Conservation (phyloP, 2,797 vertebrate species). For the Thunnus albacares region DNA sequence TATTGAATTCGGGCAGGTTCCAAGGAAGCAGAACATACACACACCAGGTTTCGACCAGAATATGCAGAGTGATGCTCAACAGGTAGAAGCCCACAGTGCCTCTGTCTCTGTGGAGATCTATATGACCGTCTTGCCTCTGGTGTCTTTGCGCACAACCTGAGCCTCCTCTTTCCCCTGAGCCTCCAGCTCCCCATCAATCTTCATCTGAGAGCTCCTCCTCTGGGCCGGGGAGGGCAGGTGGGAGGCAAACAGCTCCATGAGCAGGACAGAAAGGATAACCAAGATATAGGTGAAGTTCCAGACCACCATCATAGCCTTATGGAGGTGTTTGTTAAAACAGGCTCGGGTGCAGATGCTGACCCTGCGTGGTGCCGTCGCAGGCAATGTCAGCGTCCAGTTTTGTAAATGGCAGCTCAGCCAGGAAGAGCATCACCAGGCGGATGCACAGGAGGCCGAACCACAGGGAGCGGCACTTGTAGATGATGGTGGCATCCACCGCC, state of each 20-base stretch:
- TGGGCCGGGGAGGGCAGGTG: conserved; percentile 49
- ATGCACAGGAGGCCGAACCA: conserved; percentile 76
- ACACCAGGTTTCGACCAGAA: conserved; percentile 64
- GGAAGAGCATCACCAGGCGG: conserved; percentile 53
- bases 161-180: not conserved
- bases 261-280: conserved; percentile 64
- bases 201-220: conserved; percentile 41
- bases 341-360: conserved; percentile 38
- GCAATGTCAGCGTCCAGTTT: conserved; percentile 64
- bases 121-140: conserved; percentile 14
- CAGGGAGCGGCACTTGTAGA: conserved; percentile 71
- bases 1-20: conserved; percentile 61
- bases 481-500: conserved; percentile 69
- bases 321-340: conserved; percentile 69
- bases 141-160: not conserved
- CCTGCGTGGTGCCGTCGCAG: conserved; percentile 39
- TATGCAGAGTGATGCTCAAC: conserved; percentile 58
- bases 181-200: conserved; percentile 26
- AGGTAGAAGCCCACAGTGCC: conserved; percentile 61
- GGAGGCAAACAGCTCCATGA: conserved; percentile 74
- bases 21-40: conserved; percentile 57
- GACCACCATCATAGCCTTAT: conserved; percentile 62
- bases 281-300: conserved; percentile 76
- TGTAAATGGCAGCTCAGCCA: conserved; percentile 54
- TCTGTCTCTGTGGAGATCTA: conserved; percentile 69